Evolutionary conservation across 2,888 invertebrate genomes (phyloP).

Genomic region (Cerastis leucographa): DNA sequence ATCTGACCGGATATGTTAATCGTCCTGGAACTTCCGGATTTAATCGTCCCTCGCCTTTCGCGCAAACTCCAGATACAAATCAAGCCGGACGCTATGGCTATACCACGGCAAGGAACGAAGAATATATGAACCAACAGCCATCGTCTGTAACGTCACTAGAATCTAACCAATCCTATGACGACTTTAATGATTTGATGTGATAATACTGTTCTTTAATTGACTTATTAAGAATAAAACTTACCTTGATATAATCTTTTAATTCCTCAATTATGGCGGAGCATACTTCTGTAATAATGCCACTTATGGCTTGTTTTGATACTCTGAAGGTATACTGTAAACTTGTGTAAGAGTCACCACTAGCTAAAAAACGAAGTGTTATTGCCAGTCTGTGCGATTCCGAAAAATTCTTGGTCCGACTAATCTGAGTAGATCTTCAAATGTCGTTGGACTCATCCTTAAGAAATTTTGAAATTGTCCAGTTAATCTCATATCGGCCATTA

Average conservation of each 20-base stretch:
- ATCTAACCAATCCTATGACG: slow-evolving; percentile 46
- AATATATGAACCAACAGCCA: slow-evolving; percentile 20
- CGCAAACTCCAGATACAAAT: slow-evolving; percentile 33
- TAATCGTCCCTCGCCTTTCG: slow-evolving; percentile 33
- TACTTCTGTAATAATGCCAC: slow-evolving; percentile 34
- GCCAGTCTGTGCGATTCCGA: slow-evolving; percentile 50
- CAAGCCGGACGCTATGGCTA: slow-evolving; percentile 43
- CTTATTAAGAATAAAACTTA: slow-evolving; percentile 42
- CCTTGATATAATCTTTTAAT: slow-evolving; percentile 54
- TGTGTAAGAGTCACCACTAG: slow-evolving; percentile 36
- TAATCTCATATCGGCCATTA: slow-evolving; percentile 56
- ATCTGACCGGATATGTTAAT: slow-evolving; percentile 24
- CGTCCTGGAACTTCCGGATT: slow-evolving; percentile 39
- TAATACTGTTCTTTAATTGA: slow-evolving; percentile 32
- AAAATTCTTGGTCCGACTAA: slow-evolving; percentile 56
- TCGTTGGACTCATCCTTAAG: slow-evolving; percentile 50
- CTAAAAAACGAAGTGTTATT: slow-evolving; percentile 46
- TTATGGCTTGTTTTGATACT: slow-evolving; percentile 41
- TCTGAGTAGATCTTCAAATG: slow-evolving; percentile 37
- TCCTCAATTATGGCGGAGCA: slow-evolving; percentile 41
- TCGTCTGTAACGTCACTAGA: slow-evolving; percentile 49
- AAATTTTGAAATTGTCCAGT: slow-evolving; percentile 56
- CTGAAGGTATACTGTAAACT: slow-evolving; percentile 41
- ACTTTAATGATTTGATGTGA: slow-evolving; percentile 51
- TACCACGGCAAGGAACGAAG: slow-evolving; percentile 40